phyloP scores from a whole-genome alignment of 2,888 invertebrate genomes.

The Trypoxylon attenuatum region DNA sequence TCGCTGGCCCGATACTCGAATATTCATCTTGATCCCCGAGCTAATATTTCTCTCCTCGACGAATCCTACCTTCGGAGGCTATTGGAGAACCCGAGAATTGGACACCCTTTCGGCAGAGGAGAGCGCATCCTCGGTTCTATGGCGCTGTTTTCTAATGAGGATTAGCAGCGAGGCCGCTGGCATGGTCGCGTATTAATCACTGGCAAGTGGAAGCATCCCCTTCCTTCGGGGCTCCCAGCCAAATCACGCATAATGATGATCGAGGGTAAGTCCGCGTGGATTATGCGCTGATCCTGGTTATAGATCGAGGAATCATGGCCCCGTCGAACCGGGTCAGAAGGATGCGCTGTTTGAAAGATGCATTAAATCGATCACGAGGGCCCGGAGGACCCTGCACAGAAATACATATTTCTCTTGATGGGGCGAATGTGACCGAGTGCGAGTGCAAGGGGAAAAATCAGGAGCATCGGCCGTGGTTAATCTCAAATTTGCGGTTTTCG shows the following conservation, averaged over 20 bases:
- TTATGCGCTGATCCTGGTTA: constrained; percentile 24
- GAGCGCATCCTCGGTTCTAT: too few relatives aligned
- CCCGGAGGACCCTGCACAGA: too few relatives aligned
- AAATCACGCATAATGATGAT: constrained; percentile 50
- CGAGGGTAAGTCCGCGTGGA: constrained; percentile 42
- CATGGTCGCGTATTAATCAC: constrained; percentile 56
- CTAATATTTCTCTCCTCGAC: too few relatives aligned
- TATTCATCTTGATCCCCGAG: too few relatives aligned
- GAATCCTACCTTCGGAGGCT: too few relatives aligned
- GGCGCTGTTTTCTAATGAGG: constrained; percentile 39
- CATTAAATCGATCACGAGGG: not conserved
- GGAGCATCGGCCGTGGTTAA: constrained; percentile 24
- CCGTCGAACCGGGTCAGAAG: not conserved
- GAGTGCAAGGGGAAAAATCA: not conserved
- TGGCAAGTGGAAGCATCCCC: constrained; percentile 35
- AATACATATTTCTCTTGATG: too few relatives aligned
- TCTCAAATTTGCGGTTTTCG: constrained; percentile 5
- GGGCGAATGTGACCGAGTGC: too few relatives aligned
- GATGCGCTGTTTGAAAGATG: not conserved
- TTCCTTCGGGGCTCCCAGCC: constrained; percentile 10
- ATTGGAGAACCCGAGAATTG: too few relatives aligned
- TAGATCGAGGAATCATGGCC: not conserved
- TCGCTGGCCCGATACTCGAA: too few relatives aligned
- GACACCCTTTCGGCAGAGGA: too few relatives aligned
- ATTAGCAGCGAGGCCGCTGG: constrained; percentile 39